These are phyloP conservation scores for Tenrec ecaudatus DNA, from an alignment of 2,113 vertebrate species.

Conservation along the genomic window DNA sequence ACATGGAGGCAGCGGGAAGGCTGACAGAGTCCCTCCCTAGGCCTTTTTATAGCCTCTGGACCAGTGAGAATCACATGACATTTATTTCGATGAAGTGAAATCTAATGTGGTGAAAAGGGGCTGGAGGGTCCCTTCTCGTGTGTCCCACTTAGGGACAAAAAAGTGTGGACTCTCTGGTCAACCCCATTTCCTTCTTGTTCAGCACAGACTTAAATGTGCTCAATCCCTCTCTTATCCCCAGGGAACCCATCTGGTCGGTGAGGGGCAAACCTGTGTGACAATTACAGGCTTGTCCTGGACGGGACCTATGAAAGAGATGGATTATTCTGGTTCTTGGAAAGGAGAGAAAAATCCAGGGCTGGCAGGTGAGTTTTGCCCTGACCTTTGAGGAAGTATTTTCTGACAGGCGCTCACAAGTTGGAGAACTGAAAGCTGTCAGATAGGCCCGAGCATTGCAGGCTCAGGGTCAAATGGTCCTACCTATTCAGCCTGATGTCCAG, in stretches of 20 bases:
- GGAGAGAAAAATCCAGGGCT: not conserved
- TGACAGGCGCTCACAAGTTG: not conserved
- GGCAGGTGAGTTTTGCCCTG: not conserved
- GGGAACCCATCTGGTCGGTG: rapidly evolving
- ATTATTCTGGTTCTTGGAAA: not conserved
- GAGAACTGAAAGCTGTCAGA: not conserved
- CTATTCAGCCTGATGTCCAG: not conserved
- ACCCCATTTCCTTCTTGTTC: no score
- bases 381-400: not conserved
- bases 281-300: not conserved
- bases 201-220: not conserved
- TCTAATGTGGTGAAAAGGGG: not conserved
- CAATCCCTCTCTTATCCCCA: not conserved
- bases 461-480: not conserved
- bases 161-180: no score
- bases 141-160: not conserved
- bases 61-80: not conserved
- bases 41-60: not conserved
- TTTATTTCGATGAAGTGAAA: not conserved
- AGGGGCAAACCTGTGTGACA: not conserved
- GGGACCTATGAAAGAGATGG: not conserved
- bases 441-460: not conserved
- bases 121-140: not conserved
- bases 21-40: rapidly evolving
- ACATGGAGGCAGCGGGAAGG: rapidly evolving